phyloP scores from a whole-genome alignment of 2,113 vertebrate genomes.

The Atractosteus spatula region DNA sequence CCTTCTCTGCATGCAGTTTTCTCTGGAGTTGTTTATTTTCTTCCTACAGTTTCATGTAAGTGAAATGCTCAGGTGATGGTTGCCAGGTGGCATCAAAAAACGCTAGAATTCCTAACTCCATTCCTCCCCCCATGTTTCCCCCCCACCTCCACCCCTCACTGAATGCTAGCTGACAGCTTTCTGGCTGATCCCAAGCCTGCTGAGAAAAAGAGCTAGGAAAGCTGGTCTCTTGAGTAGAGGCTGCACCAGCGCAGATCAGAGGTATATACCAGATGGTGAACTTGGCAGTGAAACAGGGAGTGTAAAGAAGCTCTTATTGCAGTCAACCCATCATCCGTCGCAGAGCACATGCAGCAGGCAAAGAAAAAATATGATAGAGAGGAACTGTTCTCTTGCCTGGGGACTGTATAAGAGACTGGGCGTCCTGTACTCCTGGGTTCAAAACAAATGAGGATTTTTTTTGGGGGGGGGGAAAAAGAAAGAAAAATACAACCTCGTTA shows the following conservation, averaged over 20 bases:
- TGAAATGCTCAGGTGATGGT: constrained; percentile 13
- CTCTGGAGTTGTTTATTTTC: neutral
- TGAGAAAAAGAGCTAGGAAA: constrained; percentile 25
- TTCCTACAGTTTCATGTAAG: constrained; percentile 29
- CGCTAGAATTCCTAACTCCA: constrained; percentile 14
- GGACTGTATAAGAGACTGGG: neutral
- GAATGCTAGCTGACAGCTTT: constrained; percentile 29
- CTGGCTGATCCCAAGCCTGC: constrained; percentile 23
- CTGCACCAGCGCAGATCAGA: constrained; percentile 29
- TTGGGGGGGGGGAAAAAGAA: neutral
- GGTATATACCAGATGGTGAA: constrained; percentile 35
- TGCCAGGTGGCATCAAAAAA: constrained; percentile 36
- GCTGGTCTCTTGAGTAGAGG: constrained; percentile 19
- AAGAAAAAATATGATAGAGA: too few species aligned
- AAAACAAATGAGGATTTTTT: neutral
- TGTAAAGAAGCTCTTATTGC: constrained; percentile 17
- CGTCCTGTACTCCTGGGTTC: too few species aligned
- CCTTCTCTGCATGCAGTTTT: constrained; percentile 9
- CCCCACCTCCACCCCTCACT: neutral
- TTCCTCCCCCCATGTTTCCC: neutral
- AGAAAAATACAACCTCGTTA: too few species aligned
- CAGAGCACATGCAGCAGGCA: constrained; percentile 11
- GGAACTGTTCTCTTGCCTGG: too few species aligned
- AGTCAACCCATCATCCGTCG: constrained; percentile 28
- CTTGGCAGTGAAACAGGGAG: constrained; percentile 27